Evolutionary conservation across 1,140 invertebrate species (phyloP).

Genomic region (Aphidius ervi): DNA sequence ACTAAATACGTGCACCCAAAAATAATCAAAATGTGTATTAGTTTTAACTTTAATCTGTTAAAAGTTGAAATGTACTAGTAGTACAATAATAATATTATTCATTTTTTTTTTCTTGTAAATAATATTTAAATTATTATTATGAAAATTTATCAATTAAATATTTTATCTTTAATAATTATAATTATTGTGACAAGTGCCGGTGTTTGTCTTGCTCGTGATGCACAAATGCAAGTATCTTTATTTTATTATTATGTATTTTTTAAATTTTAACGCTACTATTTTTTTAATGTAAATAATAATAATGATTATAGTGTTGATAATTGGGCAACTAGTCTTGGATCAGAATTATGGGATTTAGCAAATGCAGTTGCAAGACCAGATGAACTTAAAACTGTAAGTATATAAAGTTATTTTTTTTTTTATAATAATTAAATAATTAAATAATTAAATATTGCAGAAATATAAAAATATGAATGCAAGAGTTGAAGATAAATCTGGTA

Average conservation of each 20-base stretch:
- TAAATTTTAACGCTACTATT: neutral
- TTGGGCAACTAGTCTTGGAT: constrained; percentile 60
- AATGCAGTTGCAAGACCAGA: constrained; percentile 58
- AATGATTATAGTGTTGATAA: constrained; percentile 51
- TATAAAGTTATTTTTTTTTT: neutral
- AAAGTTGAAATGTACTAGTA: no score
- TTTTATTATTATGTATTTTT: constrained; percentile 4
- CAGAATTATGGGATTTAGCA: constrained; percentile 60
- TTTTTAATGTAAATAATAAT: constrained; percentile 2
- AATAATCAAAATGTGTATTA: no score
- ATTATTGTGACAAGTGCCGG: constrained; percentile 4
- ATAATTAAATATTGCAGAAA: constrained; percentile 54
- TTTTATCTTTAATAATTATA: no score
- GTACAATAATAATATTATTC: no score
- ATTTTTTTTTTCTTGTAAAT: no score
- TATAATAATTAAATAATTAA: constrained; percentile 2
- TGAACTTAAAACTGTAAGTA: constrained; percentile 57
- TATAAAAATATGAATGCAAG: constrained; percentile 71
- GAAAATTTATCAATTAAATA: constrained; percentile 20
- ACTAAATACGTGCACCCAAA: no score
- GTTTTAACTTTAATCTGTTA: no score
- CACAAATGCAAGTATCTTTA: constrained; percentile 34
- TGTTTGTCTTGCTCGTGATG: constrained; percentile 31
- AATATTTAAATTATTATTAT: neutral
- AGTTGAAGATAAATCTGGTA: constrained; percentile 71